A percentile compares a stretch with the other conserved stretches of the same genome.
Conservation (phyloP, 2,113 vertebrate species). For the Melospiza melodia region DNA sequence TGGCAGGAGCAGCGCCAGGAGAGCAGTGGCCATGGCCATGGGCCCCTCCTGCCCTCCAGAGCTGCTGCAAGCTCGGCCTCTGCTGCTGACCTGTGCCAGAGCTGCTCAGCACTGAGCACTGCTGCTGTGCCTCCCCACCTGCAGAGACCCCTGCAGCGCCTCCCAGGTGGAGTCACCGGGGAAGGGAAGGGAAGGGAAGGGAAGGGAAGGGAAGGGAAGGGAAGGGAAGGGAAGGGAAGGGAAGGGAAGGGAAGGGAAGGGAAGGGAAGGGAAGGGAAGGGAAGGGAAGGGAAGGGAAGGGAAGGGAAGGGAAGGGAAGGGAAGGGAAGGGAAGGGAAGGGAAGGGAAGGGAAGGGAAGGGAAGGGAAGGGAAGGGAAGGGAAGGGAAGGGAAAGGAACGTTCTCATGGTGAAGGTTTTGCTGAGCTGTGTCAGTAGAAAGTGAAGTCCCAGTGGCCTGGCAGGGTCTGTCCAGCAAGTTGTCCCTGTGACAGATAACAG, state of each 20-base stretch:
- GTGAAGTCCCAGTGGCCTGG: neutral
- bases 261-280: no score
- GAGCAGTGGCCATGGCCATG: neutral
- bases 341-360: no score
- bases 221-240: no score
- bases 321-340: no score
- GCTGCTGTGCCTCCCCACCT: neutral
- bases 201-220: no score
- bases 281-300: no score
- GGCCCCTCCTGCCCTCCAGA: neutral
- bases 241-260: no score
- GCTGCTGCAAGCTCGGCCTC: neutral
- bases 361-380: no score
- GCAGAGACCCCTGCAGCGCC: neutral
- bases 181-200: no score
- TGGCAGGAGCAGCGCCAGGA: neutral
- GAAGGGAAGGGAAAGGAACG: neutral
- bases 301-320: no score
- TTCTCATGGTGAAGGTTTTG: fast-evolving
- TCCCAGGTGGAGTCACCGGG: fast-evolving
- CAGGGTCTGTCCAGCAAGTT: neutral
- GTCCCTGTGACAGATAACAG: neutral
- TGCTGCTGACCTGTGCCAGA: neutral
- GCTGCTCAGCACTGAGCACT: neutral
- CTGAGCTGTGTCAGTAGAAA: neutral